Base-by-base conservation (phyloP, 2,797 vertebrate species). In the Sebastiscus albofasciatus region DNA sequence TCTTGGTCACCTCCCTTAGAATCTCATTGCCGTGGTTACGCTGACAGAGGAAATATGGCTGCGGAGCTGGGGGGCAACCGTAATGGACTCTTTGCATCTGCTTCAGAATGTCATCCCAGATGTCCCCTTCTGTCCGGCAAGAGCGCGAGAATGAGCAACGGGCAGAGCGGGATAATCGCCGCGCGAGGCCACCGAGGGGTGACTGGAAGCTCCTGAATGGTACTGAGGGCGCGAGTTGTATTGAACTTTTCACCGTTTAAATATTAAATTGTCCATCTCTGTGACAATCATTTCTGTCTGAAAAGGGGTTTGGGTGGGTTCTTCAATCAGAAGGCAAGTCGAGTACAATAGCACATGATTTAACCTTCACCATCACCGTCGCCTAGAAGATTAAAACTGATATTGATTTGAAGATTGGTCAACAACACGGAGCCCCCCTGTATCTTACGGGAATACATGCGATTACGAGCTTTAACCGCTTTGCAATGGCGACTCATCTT, bases 31-130 rank as follows among this genome's bases (percentile, higher is more conserved):
- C 26, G 69, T 71, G 73, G 85, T 67, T 85, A 75, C 64, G 39
- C 71, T 88, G 93, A 93, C 89, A 85, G 84, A 89, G 89, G 89
- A 90, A 93, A 94, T 92, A 90, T 92, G 90, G 92, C 83, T 0
- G 56, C 36, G 5, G 79, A 72, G 84, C 74, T 60, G 83, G 81
- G 89, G 91, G 87, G 77, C 82, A 64, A 74, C 61, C 22, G 12
- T 92, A 92, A 94, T 91, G 90, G 89, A 92, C 79, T 89, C 87
- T 81, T 75, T 84, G 89, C 93, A 94, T 92, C 92, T 95, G 94
- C 89, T 94, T 86, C 80, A 14, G 64, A 88, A 71, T 80, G 88
- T 85, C 89, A 86, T 76, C 89, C 80, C 94, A 94, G 90, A 92
- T 92, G 93, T 93, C 90, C 86, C 80, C 77, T 68, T 87, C 86